phyloP scores from a whole-genome alignment of 2,113 vertebrate species.

The Saimiri boliviensis region DNA sequence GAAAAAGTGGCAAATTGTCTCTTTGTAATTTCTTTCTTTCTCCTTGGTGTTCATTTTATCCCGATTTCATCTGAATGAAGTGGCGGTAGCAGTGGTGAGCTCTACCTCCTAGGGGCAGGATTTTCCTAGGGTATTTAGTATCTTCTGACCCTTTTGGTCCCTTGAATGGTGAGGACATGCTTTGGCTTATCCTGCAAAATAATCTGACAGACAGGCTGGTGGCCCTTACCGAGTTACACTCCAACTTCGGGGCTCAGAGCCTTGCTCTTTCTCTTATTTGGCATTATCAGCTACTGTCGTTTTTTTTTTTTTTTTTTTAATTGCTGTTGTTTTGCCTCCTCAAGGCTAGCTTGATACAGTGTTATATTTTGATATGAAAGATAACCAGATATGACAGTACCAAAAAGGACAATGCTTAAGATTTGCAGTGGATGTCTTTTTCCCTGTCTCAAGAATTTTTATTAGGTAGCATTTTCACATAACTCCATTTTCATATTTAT shows the following conservation, averaged over 20 bases:
- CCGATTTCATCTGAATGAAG: not conserved
- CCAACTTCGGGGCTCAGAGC: too few species aligned
- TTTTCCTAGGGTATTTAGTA: not conserved
- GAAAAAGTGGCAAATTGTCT: not conserved
- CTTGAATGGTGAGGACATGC: not conserved
- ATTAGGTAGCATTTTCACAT: not conserved
- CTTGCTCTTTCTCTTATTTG: not conserved
- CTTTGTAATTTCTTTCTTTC: not conserved
- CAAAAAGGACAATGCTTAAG: not conserved
- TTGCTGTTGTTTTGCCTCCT: not conserved
- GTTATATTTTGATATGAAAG: not conserved
- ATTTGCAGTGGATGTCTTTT: not conserved
- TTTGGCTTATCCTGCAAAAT: not conserved
- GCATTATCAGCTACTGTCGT: not conserved
- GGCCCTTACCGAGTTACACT: not conserved
- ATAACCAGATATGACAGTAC: not conserved
- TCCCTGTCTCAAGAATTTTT: not conserved
- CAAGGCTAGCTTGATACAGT: not conserved
- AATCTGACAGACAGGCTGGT: not conserved
- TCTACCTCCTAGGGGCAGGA: fast-evolving
- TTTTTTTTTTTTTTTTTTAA: not conserved
- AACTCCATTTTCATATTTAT: not conserved
- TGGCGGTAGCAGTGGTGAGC: fast-evolving
- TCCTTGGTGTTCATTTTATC: not conserved
- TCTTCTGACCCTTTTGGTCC: not conserved